Evolutionary conservation across 2,797 vertebrate species (phyloP), one percentile per base, ranked within the genome.

Genomic region (Tauraco hartlaubi): DNA sequence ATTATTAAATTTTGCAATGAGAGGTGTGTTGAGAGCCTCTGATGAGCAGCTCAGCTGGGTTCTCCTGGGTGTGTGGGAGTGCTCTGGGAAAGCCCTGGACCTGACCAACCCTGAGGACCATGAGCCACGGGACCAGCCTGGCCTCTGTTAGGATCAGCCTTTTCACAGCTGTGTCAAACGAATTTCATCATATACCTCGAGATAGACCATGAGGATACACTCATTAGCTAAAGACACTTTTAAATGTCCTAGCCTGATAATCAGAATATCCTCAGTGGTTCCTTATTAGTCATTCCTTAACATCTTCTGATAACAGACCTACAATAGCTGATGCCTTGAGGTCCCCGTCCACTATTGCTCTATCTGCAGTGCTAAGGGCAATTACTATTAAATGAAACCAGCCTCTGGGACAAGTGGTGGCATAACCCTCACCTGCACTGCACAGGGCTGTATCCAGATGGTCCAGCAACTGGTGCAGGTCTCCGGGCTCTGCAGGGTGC

Each of bases 261-360:
- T 4, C 19, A 62, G 43, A 73, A 80, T 58, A 44, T 25, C 56
- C 61, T 49, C 35, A 3, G 9, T 43, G 12, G 19, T 15, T 85
- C 52, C 64, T 31, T 68, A 44, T 14, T 74, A 13, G 23, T 39
- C 48, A 33, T 39, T 28, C 28, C 56, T 77, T 54, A 59, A 15
- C 10, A 4, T 22, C 56, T 61, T 12, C 66, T 52, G 49, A 5
- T 68, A 72, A 44, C 3, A 39, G 51, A 33, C 15, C 23, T 56
- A 8, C 9, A n/a, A 12, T 2, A 41, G 23, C 33, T 0, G 0
- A 33, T n/a, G 33, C 8, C 56, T 54, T 18, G 26, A 29, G n/a
- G n/a, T 46, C 49, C 58, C 21, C 21, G 10, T 8, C 17, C 2
- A 0, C 55, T 58, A 3, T 15, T 23, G 43, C 46, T 62, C 2